These are phyloP conservation scores for Patiria pectinifera DNA, from an alignment of 53 echinoderm and acorn worm genomes.

Conservation along the genomic window DNA sequence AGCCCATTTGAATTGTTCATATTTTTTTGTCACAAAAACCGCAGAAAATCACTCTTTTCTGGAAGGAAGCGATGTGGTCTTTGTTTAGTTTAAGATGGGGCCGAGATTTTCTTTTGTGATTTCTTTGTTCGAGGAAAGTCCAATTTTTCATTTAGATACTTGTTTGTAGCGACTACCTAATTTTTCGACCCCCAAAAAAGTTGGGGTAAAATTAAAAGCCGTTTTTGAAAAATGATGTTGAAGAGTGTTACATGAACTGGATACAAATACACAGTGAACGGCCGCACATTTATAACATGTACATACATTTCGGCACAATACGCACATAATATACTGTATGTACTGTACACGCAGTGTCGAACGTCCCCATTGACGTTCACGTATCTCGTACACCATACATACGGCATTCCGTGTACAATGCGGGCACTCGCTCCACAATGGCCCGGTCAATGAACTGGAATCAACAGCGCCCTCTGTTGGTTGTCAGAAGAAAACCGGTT, in stretches of 20 bases:
- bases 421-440: slow-evolving; percentile 28
- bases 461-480: slow-evolving; percentile 52
- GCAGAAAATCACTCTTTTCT: not conserved
- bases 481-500: not conserved
- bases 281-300: not conserved
- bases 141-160: not conserved
- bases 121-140: slow-evolving; percentile 1
- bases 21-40: not conserved
- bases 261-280: not conserved
- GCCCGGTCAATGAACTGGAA: slow-evolving; percentile 60
- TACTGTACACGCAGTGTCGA: not conserved
- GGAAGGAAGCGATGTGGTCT: not conserved
- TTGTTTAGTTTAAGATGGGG: slow-evolving; percentile 19
- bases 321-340: not conserved
- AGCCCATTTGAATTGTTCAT: not conserved
- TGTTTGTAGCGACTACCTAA: not conserved
- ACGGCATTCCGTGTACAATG: not conserved
- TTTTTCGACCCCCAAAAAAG: not conserved
- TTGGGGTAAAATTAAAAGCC: not conserved
- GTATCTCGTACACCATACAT: not conserved
- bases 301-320: not conserved
- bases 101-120: not conserved
- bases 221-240: not conserved
- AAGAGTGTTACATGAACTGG: not conserved
- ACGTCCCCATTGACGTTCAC: not conserved